A percentile compares a stretch with the other conserved stretches of the same genome.
Evolutionary conservation across 2,888 invertebrate genomes (phyloP).

Genomic region (Mermis nigrescens): DNA sequence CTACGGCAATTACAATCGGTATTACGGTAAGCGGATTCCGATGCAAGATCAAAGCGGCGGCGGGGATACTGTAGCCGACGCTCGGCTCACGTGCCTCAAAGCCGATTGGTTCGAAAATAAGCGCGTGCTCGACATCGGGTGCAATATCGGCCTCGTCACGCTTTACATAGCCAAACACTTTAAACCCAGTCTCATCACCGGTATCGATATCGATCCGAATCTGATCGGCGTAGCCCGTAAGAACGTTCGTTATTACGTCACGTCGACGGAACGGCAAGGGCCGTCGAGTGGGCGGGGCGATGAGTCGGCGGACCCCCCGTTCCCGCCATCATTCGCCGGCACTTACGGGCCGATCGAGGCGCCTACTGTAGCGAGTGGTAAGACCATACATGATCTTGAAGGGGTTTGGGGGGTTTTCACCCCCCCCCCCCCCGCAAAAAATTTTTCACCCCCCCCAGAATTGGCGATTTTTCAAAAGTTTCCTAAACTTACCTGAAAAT

Average conservation of each 20-base stretch:
- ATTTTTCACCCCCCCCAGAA: too few relatives aligned
- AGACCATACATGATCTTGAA: too few relatives aligned
- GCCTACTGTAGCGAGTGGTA: too few relatives aligned
- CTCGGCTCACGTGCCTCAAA: conserved; percentile 60
- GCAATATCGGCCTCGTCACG: conserved; percentile 88
- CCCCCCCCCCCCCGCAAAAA: too few relatives aligned
- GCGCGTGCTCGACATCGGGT: conserved; percentile 86
- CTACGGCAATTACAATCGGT: conserved; percentile 88
- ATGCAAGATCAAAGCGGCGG: background rate
- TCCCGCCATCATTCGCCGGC: background rate
- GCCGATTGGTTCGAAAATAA: conserved; percentile 59
- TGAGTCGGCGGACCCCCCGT: background rate
- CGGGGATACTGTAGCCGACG: conserved; percentile 40
- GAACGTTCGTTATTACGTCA: conserved; percentile 49
- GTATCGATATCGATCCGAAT: conserved; percentile 78
- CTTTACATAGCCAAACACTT: conserved; percentile 68
- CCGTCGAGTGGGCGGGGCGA: background rate
- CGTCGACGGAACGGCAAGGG: background rate
- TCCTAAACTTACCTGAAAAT: too few relatives aligned
- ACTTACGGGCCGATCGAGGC: background rate
- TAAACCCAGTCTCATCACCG: conserved; percentile 57
- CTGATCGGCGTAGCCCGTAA: conserved; percentile 56
- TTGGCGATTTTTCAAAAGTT: too few relatives aligned
- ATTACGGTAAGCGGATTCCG: conserved; percentile 67
- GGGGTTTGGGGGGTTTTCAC: too few relatives aligned